Evolutionary conservation across 2,113 vertebrate genomes (phyloP), one percentile per base, ranked within the genome.

Genomic region (Zosterops pallidus): DNA sequence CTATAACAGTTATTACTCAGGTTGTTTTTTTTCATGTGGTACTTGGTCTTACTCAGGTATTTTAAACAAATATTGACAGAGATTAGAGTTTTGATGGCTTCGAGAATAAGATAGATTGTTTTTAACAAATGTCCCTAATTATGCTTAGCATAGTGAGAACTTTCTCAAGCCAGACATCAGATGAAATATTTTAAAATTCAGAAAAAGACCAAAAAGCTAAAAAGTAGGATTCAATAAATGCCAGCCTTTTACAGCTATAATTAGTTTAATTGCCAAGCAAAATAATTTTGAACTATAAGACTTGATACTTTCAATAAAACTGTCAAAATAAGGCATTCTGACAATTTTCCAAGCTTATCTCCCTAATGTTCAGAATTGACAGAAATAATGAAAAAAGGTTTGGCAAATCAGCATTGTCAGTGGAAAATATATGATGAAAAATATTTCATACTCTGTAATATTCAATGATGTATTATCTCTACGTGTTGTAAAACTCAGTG

Each of bases 401-500:
- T 67, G 39, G 50, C 14, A 86, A 95, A 83, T 63, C 55, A 83
- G 7, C 35, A 52, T 55, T 89, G 47, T 63, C 71, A 86, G 21
- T 81, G 59, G 78, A 63, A 92, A 94, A 90, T n/a, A 88, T 12
- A 42, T 31, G 23, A 81, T 20, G 14, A 42, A 84, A 88, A 92
- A 90, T 28, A 22, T 5, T 25, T 77, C 25, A 50, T 35, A 29
- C 9, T 72, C 44, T 18, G 42, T 83, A 74, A 83, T 92, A 82
- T 41, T 86, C 69, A 47, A 62, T 67, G 86, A 93, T 95, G 52
- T 93, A 88, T 83, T 94, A 86, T 91, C 91, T 96, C 37, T 79
- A 62, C 17, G 5, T 44, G 64, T 35, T 90, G n/a, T 72, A 59
- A 89, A 90, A 87, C n/a, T 90, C 28, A 79, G 33, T 83, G 31